Evolutionary conservation across 2,888 invertebrate species (phyloP), one percentile per base, ranked within the genome.

Genomic region (Gisinianus flammeolus): DNA sequence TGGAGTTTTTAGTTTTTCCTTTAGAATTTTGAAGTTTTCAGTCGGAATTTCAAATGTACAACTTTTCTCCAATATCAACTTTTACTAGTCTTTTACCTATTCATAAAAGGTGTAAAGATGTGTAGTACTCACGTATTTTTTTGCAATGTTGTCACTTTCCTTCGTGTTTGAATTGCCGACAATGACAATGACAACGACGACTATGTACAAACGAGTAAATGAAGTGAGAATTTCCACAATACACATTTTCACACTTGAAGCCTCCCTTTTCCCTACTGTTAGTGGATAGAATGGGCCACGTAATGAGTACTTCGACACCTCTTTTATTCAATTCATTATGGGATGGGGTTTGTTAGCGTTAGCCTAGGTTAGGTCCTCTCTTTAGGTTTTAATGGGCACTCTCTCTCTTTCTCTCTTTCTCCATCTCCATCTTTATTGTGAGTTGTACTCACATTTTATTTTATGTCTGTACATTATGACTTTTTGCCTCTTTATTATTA

Each of bases 171-270:
- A n/a, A n/a, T n/a, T n/a, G n/a, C n/a, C n/a, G n/a, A n/a, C n/a
- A n/a, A n/a, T n/a, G n/a, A n/a, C n/a, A n/a, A n/a, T n/a, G n/a
- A n/a, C n/a, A n/a, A n/a, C n/a, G n/a, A n/a, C n/a, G 70, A 35
- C 74, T 77, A 71, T 77, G 64, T 75, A 67, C 56, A 58, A 62
- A 69, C 52, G 56, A 76, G 28, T 56, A 56, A 30, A 77, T 31
- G 56, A 35, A 58, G 28, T 31, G 44, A 67, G 71, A 62, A 35
- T 35, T 8, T 35, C 6, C 12, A 35, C 35, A 5, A 35, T 35
- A 70, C 68, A 75, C 70, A 79, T 81, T 81, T 81, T 81, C 81
- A 81, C 81, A 81, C 81, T 79, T 78, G 78, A 75, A 68, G 79
- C 81, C 79, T 81, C 79, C 81, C 79, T 79, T 70, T 22, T 62